Evolutionary conservation across 2,797 vertebrate genomes (phyloP).

Genomic region (Enteromius fasciolatus): DNA sequence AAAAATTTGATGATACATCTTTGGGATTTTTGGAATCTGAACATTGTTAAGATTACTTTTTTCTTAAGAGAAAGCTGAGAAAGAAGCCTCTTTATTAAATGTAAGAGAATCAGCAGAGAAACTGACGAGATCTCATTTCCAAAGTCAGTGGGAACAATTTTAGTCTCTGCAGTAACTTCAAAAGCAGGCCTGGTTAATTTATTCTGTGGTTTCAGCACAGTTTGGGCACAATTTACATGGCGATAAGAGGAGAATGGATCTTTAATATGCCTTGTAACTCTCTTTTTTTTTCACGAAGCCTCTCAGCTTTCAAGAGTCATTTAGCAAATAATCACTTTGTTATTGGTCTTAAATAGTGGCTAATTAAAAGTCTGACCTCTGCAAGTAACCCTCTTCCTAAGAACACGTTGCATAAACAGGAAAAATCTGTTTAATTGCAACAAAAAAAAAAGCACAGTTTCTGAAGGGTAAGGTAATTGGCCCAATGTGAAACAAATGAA

Average conservation of each 20-base stretch:
- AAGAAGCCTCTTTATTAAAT: neutral
- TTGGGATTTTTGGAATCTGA: neutral
- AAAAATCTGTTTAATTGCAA: conserved; percentile 95
- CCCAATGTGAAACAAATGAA: conserved; percentile 92
- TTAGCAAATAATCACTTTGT: conserved; percentile 92
- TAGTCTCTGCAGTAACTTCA: conserved; percentile 68
- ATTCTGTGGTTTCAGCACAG: conserved; percentile 60
- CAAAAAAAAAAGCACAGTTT: conserved; percentile 67
- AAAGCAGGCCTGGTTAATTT: conserved; percentile 59
- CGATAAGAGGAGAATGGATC: conserved; percentile 55
- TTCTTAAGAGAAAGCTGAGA: neutral
- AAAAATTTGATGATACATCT: neutral
- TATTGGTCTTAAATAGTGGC: conserved; percentile 90
- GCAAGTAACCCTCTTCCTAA: conserved; percentile 85
- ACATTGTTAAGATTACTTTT: neutral
- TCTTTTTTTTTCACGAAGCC: conserved; percentile 34
- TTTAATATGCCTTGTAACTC: conserved; percentile 45
- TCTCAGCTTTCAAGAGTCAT: conserved; percentile 77
- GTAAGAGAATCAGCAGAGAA: conserved; percentile 19
- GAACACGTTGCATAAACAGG: conserved; percentile 95
- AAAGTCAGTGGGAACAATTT: conserved; percentile 55
- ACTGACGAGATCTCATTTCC: conserved; percentile 34
- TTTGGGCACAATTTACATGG: conserved; percentile 55
- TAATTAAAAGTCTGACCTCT: conserved; percentile 94
- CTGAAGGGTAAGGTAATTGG: conserved; percentile 92